phyloP scores from a whole-genome alignment of 2,888 invertebrate genomes.

The Leucozona laternaria region DNA sequence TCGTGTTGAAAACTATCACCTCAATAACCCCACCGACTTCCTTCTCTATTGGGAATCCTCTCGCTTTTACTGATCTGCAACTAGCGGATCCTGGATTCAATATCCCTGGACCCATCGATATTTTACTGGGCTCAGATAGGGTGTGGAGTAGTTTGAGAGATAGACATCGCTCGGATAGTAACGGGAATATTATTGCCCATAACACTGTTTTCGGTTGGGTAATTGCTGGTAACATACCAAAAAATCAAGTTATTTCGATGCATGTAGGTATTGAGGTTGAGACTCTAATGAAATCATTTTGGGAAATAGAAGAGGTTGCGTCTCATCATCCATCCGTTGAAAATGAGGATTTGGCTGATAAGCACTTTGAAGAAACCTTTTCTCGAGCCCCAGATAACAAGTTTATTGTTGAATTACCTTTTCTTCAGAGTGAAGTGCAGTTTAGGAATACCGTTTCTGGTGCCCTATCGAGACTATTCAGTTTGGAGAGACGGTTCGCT shows the following conservation, averaged over 20 bases:
- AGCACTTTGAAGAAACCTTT: constrained; percentile 37
- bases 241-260: background rate
- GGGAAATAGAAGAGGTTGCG: constrained; percentile 30
- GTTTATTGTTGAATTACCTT: background rate
- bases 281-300: background rate
- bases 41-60: background rate
- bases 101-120: background rate
- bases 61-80: background rate
- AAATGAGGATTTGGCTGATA: constrained; percentile 16
- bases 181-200: too few species aligned
- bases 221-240: background rate
- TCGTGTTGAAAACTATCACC: background rate
- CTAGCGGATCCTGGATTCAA: background rate
- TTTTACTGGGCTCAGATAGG: background rate
- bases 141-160: constrained; percentile 31
- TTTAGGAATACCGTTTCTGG: too few species aligned
- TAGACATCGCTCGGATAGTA: constrained; percentile 27
- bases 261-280: background rate
- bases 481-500: too few species aligned
- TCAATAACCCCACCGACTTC: background rate
- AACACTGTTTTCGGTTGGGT: background rate
- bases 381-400: constrained; percentile 35
- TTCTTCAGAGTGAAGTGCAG: too few species aligned
- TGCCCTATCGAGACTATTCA: too few species aligned
- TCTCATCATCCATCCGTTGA: background rate